A percentile compares a stretch with the other conserved stretches of the same genome.
Conservation (phyloP, 1,140 invertebrate species). For the Drosophila triauraria region DNA sequence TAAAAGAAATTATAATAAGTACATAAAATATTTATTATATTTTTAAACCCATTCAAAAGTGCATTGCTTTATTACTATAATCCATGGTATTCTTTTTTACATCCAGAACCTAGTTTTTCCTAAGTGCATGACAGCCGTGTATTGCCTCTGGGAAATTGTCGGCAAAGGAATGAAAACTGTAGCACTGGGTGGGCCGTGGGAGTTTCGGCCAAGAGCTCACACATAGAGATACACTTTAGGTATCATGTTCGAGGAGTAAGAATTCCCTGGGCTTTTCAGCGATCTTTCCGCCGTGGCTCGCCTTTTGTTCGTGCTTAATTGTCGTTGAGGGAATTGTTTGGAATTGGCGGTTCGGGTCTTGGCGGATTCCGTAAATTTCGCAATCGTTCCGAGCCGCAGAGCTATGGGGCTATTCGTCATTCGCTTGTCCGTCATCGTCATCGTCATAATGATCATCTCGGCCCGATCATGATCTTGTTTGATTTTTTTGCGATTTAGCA, state of each 20-base stretch:
- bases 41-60: not conserved
- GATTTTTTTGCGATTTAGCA: conserved; percentile 63
- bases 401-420: conserved; percentile 83
- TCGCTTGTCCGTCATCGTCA: conserved; percentile 73
- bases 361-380: conserved; percentile 81
- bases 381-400: conserved; percentile 72
- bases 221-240: conserved; percentile 9
- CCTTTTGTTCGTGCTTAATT: conserved; percentile 81
- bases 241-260: conserved; percentile 6
- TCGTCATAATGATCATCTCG: conserved; percentile 29
- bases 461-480: conserved; percentile 47
- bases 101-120: not conserved
- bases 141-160: conserved; percentile 67
- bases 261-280: conserved; percentile 33
- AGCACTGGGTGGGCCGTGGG: conserved; percentile 81
- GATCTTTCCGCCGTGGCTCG: conserved; percentile 33
- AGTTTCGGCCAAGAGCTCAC: conserved; percentile 53
- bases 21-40: not conserved
- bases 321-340: conserved; percentile 78
- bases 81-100: not conserved
- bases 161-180: conserved; percentile 74
- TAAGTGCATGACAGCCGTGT: conserved; percentile 6
- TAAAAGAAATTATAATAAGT: not conserved
- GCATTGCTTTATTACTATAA: too few relatives aligned
- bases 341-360: conserved; percentile 58